A percentile compares a stretch with the other conserved stretches of the same genome.
phyloP scores from a whole-genome alignment of 2,888 invertebrate genomes.

The Caenorhabditis sinica region DNA sequence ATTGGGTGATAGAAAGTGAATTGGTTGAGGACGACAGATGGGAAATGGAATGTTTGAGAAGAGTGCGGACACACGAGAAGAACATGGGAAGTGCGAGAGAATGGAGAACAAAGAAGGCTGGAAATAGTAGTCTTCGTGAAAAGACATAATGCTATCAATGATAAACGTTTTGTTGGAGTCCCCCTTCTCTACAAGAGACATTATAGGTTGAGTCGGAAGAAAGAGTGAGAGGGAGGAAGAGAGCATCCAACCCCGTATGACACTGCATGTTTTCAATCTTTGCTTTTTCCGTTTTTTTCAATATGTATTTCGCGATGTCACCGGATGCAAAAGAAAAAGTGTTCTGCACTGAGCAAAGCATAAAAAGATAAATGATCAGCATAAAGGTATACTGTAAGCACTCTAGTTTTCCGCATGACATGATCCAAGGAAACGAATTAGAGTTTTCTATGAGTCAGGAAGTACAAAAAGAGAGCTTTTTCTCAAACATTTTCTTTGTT shows the following conservation, averaged over 20 bases:
- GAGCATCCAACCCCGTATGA: constrained; percentile 37
- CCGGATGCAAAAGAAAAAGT: constrained; percentile 9
- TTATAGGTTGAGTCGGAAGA: constrained; percentile 21
- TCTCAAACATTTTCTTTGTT: not conserved
- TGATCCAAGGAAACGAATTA: not conserved
- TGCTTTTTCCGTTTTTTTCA: constrained; percentile 28
- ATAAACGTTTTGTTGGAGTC: constrained; percentile 50
- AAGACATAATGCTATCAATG: constrained; percentile 57
- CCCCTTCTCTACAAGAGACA: constrained; percentile 34
- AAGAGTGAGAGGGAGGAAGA: constrained; percentile 17
- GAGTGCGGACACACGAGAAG: constrained; percentile 17
- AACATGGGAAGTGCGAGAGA: constrained; percentile 22
- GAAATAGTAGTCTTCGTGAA: constrained; percentile 33
- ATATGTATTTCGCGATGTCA: constrained; percentile 16
- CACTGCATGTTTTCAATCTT: constrained; percentile 55
- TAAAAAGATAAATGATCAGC: constrained; percentile 12
- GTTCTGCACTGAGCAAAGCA: constrained; percentile 19
- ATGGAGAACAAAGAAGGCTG: constrained; percentile 21
- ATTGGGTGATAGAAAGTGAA: constrained; percentile 20
- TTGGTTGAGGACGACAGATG: constrained; percentile 1
- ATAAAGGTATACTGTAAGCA: not conserved
- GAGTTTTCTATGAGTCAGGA: not conserved
- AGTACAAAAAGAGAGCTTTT: not conserved
- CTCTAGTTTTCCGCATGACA: no score
- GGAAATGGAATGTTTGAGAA: constrained; percentile 6